phyloP scores from a whole-genome alignment of 2,113 vertebrate species.

The Electrona antarctica region DNA sequence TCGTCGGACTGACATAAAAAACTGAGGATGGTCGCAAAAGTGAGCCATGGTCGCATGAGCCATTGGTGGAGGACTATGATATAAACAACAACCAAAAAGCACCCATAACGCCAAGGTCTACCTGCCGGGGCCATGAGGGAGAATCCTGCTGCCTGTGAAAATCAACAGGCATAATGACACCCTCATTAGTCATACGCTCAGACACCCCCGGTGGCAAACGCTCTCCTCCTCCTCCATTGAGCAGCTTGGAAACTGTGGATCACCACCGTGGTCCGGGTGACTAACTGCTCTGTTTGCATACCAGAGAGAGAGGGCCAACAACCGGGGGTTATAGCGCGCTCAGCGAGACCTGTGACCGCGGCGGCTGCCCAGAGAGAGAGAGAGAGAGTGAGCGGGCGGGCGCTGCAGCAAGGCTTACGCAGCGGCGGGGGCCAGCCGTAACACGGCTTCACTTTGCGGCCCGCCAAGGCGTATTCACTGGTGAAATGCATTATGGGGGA shows the following conservation, averaged over 20 bases:
- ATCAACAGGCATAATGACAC: conserved; percentile 63
- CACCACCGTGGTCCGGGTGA: conserved; percentile 67
- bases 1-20: too few relatives aligned
- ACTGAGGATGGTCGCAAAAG: neutral
- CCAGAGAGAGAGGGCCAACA: conserved; percentile 57
- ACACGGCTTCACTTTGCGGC: neutral
- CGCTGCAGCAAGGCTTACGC: neutral
- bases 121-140: conserved; percentile 33
- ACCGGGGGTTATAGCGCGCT: conserved; percentile 25
- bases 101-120: conserved; percentile 46
- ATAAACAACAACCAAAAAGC: conserved; percentile 55
- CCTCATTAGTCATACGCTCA: conserved; percentile 65
- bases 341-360: neutral
- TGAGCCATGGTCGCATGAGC: neutral
- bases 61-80: conserved; percentile 33
- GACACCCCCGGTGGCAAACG: conserved; percentile 56
- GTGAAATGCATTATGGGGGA: neutral
- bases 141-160: conserved; percentile 47
- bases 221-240: conserved; percentile 55
- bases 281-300: conserved; percentile 68
- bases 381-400: too few relatives aligned
- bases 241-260: conserved; percentile 77
- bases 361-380: neutral
- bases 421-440: neutral
- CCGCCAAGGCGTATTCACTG: neutral